Conservation (phyloP, 2,888 invertebrate genomes). For the Papilio protenor region DNA sequence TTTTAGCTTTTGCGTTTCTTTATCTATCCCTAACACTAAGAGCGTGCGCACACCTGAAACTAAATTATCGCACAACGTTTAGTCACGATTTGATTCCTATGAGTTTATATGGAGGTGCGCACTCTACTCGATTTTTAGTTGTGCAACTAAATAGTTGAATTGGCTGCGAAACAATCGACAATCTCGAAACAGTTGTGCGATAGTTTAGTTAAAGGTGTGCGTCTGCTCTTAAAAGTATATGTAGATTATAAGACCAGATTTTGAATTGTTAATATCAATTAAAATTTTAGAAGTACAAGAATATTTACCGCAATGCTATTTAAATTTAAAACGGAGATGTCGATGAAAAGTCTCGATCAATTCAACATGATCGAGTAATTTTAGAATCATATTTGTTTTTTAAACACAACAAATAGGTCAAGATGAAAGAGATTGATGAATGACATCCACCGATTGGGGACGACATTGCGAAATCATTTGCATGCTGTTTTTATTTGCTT, state of each 20-base stretch:
- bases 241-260: not conserved
- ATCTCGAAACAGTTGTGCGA: too few species aligned
- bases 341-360: conserved; percentile 27
- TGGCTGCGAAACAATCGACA: too few species aligned
- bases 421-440: conserved; percentile 52
- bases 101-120: too few species aligned
- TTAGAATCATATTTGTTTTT: conserved; percentile 40
- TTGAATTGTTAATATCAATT: not conserved
- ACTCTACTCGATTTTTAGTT: too few species aligned
- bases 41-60: too few species aligned
- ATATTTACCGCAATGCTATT: not conserved
- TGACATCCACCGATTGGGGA: conserved; percentile 36
- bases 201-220: too few species aligned
- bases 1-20: not conserved
- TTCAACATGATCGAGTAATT: conserved; percentile 31
- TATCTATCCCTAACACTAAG: too few species aligned
- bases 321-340: conserved; percentile 20
- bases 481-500: conserved; percentile 26
- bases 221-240: not conserved
- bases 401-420: conserved; percentile 50
- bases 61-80: not conserved
- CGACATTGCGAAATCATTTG: conserved; percentile 31
- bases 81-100: too few species aligned
- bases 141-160: too few species aligned
- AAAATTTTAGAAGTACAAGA: not conserved